Evolutionary conservation across 2,113 vertebrate genomes (phyloP).

Genomic region (Urocitellus parryii): DNA sequence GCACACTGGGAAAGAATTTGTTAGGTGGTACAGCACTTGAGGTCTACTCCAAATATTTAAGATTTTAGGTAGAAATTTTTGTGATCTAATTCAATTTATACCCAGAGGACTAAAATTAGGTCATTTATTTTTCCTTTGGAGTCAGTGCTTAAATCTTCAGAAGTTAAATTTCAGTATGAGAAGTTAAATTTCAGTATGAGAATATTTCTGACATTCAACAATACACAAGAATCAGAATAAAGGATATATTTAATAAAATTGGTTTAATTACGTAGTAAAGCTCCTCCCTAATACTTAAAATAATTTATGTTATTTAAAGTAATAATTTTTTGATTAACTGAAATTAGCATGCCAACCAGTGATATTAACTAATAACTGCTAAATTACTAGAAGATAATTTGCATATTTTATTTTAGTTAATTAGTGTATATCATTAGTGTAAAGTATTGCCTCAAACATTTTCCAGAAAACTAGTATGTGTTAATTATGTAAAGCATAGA

Average conservation of each 20-base stretch:
- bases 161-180: conserved; percentile 11
- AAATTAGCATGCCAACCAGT: conserved; percentile 32
- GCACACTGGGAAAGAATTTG: neutral
- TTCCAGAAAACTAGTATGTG: neutral
- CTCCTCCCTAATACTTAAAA: neutral
- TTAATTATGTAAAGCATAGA: conserved; percentile 11
- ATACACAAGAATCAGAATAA: neutral
- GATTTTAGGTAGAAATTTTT: neutral
- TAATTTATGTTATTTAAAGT: conserved; percentile 15
- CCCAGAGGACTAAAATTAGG: neutral
- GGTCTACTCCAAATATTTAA: neutral
- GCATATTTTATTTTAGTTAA: conserved; percentile 55
- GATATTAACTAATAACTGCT: conserved; percentile 18
- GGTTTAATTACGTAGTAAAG: neutral
- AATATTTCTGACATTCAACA: neutral
- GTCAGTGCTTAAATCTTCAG: neutral
- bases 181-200: neutral
- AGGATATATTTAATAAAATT: neutral
- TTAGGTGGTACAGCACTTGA: neutral
- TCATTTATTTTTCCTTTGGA: neutral
- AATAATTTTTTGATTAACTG: conserved; percentile 61
- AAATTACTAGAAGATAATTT: conserved; percentile 51
- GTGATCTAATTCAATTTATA: neutral
- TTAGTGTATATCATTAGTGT: conserved; percentile 26
- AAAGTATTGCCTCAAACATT: conserved; percentile 35